Percentiles rank a stretch among this genome's conserved stretches.
These are phyloP conservation scores for Meda fulgida DNA, from an alignment of 2,797 vertebrate species.

Conservation along the genomic window DNA sequence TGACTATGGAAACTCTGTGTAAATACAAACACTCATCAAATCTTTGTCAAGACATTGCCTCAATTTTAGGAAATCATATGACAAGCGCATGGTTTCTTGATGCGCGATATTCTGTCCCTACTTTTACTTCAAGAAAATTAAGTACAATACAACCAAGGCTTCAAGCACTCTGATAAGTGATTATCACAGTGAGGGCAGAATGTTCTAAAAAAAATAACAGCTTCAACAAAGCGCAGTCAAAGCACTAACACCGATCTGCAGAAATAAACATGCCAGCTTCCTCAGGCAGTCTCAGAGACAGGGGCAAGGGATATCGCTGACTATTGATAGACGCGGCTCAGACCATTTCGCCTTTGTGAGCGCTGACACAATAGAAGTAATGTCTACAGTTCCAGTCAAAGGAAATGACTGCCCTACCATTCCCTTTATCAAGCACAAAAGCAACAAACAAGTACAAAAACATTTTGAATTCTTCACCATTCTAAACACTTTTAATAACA, in stretches of 20 bases:
- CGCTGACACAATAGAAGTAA: constrained; percentile 16
- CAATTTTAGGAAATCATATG: background rate
- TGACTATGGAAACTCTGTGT: background rate
- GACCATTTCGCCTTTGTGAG: constrained; percentile 12
- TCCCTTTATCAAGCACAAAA: constrained; percentile 26
- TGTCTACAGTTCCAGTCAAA: constrained; percentile 27
- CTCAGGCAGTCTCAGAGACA: constrained; percentile 18
- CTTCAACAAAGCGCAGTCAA: constrained; percentile 24
- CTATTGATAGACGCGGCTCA: background rate
- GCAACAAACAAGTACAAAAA: background rate
- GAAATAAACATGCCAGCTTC: constrained; percentile 20
- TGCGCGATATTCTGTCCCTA: background rate
- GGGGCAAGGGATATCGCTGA: constrained; percentile 16
- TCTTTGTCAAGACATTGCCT: background rate
- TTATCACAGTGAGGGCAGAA: constrained; percentile 18
- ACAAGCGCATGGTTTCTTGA: background rate
- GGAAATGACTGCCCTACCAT: constrained; percentile 11
- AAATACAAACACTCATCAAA: constrained; percentile 3
- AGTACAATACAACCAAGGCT: constrained; percentile 17
- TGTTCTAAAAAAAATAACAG: background rate
- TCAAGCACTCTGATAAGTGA: constrained; percentile 9
- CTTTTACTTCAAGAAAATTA: constrained; percentile 2
- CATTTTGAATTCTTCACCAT: background rate
- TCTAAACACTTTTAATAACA: background rate
- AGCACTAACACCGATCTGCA: background rate